phyloP scores from a whole-genome alignment of 2,113 vertebrate species.

The Strix aluco region DNA sequence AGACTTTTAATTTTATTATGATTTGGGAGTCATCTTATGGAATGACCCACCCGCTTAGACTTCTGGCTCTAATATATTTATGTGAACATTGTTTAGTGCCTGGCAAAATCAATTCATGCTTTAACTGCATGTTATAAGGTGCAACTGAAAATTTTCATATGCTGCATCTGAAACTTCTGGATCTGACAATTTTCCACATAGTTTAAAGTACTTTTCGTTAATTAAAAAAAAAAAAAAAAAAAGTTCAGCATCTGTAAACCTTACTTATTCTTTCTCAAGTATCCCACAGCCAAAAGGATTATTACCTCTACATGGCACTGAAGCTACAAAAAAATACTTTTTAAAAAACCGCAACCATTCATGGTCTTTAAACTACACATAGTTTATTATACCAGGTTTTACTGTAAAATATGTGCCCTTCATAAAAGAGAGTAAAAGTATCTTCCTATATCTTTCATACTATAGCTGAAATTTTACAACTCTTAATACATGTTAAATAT shows the following conservation, averaged over 20 bases:
- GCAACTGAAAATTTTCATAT: neutral
- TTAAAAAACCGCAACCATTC: fast-evolving
- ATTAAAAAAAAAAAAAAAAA: no score
- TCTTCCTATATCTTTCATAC: neutral
- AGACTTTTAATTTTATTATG: neutral
- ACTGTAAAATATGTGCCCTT: neutral
- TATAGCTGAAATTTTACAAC: neutral
- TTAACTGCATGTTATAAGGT: neutral
- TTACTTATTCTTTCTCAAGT: neutral
- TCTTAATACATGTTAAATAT: neutral
- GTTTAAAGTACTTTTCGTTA: neutral
- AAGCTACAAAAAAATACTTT: neutral
- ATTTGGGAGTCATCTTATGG: neutral
- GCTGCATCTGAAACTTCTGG: neutral
- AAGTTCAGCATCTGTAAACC: neutral
- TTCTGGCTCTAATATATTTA: neutral
- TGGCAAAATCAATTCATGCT: neutral
- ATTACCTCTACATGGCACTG: neutral
- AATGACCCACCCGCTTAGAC: neutral
- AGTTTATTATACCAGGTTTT: neutral
- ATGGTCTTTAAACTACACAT: neutral
- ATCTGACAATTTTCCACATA: neutral
- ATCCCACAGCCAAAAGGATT: neutral
- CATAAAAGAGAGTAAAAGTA: neutral
- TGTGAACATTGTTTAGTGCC: neutral